Conservation (phyloP, 2,113 vertebrate genomes). For the Sturnira hondurensis region DNA sequence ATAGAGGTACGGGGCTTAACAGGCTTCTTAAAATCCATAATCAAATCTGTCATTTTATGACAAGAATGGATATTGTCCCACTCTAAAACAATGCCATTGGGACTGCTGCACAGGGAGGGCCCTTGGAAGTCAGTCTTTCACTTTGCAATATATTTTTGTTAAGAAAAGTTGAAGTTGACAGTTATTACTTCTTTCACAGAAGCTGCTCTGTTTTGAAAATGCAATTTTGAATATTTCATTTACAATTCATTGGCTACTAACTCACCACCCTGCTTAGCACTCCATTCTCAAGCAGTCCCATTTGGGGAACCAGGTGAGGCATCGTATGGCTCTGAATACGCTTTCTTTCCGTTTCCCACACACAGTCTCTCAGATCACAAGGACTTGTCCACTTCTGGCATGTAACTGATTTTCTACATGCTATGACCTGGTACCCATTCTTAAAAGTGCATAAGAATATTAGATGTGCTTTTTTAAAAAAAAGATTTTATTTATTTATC, state of each 20-base stretch:
- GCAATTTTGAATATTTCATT: neutral
- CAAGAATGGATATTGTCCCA: constrained; percentile 50
- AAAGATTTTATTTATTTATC: too few relatives aligned
- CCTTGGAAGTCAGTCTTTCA: constrained; percentile 45
- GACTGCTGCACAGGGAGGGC: neutral
- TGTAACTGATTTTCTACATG: neutral
- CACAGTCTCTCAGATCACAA: neutral
- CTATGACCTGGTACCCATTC: neutral
- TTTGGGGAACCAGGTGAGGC: neutral
- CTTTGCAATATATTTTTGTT: constrained; percentile 39
- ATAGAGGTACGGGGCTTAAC: constrained; percentile 79
- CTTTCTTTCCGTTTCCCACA: neutral
- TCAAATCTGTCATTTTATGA: constrained; percentile 77
- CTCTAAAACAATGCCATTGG: constrained; percentile 35
- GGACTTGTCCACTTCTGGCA: neutral
- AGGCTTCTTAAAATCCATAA: constrained; percentile 73
- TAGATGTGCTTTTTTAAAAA: neutral
- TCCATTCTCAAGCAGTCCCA: neutral
- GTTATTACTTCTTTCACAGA: constrained; percentile 2
- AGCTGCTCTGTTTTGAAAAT: constrained; percentile 35
- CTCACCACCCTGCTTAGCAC: neutral
- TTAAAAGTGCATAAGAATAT: neutral
- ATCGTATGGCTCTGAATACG: neutral
- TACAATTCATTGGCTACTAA: constrained; percentile 40
- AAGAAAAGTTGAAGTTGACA: constrained; percentile 30